Evolutionary conservation across 2,888 invertebrate genomes (phyloP), one percentile per base, ranked within the genome.

Genomic region (Spialia ferax): DNA sequence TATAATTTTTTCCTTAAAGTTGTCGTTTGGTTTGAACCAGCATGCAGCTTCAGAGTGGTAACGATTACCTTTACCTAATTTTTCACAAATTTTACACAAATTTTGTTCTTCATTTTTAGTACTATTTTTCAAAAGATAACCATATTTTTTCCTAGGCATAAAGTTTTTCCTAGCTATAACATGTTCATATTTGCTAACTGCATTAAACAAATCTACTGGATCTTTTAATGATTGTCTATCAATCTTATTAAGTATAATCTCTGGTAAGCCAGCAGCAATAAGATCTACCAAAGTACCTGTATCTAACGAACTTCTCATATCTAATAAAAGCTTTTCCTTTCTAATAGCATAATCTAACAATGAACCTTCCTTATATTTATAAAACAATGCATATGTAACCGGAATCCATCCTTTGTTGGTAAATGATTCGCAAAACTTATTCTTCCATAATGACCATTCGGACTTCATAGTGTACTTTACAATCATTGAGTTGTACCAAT

Each of bases 261-360:
- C 56, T 38, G 56, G 56, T 35, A 57, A 57, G 0, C 56, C 38
- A 13, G 35, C 56, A 7, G 56, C 32, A 22, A 57, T 38, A n/a
- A 57, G 13, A 57, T 57, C 38, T 13, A 57, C 38, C n/a, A 70
- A 42, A 2, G 70, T 70, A 8, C 69, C 68, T 23, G 59, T 15
- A 57, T 71, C 73, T 22, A 71, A 69, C 8, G 66, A 54, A 38
- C 18, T 66, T 56, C 66, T 66, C 57, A 63, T 42, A 15, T 71
- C 71, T 8, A 74, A 26, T 66, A 76, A 63, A 1, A 74, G 29
- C 63, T 62, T 76, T 69, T 79, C 75, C 63, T 80, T 79, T 72
- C 71, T 79, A 18, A 76, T 13, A 0, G 79, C 76, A 75, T 79
- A 80, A 3, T 81, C 77, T 13, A 79, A 18, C 60, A 80, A 71